Evolutionary conservation across 2,797 vertebrate species (phyloP).

Genomic region (Hoplostethus mediterraneus): DNA sequence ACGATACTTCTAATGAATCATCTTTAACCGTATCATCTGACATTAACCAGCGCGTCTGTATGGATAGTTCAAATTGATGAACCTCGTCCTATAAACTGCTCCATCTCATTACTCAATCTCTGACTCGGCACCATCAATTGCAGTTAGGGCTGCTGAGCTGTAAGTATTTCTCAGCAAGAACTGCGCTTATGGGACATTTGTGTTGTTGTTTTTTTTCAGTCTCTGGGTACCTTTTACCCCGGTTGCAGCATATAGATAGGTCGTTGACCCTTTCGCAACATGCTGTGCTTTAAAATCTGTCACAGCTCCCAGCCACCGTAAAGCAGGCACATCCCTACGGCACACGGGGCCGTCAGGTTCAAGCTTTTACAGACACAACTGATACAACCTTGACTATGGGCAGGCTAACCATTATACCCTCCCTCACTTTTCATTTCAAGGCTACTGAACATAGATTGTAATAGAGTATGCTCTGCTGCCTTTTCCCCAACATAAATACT

Average conservation of each 20-base stretch:
- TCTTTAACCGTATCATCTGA: constrained; percentile 65
- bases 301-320: constrained; percentile 1
- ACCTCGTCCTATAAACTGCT: constrained; percentile 49
- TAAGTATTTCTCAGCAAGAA: constrained; percentile 36
- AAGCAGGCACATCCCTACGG: background rate
- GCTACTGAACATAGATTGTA: background rate
- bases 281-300: constrained; percentile 23
- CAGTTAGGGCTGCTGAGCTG: constrained; percentile 31
- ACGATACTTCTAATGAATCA: constrained; percentile 69
- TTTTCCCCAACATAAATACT: background rate
- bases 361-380: background rate
- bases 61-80: constrained; percentile 61
- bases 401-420: background rate
- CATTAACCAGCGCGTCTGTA: constrained; percentile 65
- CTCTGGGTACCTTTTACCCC: constrained; percentile 20
- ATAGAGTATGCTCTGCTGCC: background rate
- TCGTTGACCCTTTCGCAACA: constrained; percentile 7
- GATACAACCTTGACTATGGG: constrained; percentile 1
- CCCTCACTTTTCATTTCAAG: constrained; percentile 16
- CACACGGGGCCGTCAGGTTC: background rate
- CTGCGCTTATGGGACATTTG: constrained; percentile 19
- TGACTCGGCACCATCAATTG: constrained; percentile 50
- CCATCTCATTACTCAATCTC: constrained; percentile 60
- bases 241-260: constrained; percentile 39
- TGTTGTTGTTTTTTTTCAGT: constrained; percentile 5